Evolutionary conservation across 2,888 invertebrate species (phyloP), one percentile per base, ranked within the genome.

Genomic region (Drosophila cyrtoloma): DNA sequence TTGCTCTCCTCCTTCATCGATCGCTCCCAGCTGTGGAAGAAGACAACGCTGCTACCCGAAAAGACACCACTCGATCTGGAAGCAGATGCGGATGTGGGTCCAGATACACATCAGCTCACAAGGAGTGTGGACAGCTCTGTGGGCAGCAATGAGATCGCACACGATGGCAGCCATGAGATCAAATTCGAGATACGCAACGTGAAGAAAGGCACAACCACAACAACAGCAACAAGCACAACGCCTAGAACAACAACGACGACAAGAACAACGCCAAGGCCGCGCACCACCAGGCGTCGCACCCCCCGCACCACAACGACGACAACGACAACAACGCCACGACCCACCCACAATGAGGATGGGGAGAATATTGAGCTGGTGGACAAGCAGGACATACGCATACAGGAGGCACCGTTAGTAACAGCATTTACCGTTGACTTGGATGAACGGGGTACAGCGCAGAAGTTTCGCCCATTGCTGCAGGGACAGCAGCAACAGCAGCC

Each of bases 371-470:
- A 96, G 92, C 95, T 95, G 80, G 96, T 96, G 4, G 95, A 95
- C 85, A 95, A 96, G 89, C 94, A 95, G 71, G 96, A 96, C 71
- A 96, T 97, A 1, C 97, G 97, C 92, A 97, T 97, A 59, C 96
- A 96, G 89, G 96, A 96, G 81, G 97, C 97, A 4, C 97, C 97
- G 0, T 92, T 97, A 70, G 96, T 97, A 0, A 97, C 97, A 3
- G 97, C 97, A 0, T 97, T 97, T 88, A 97, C 97, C 0, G 96
- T 97, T 0, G 97, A 97, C 79, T 96, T 97, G 92, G 97, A 97
- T 90, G 96, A 96, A 78, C 94, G 95, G 35, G 97, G 97, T 1
- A 91, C 96, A n/a, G 97, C 97, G 0, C 96, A 96, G 83, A 96
- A 96, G 92, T 96, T 97, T 0, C 96, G 97, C 60, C 96, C 97